Percentiles rank a stretch among this genome's conserved stretches.
Evolutionary conservation across 2,797 vertebrate species (phyloP).

Genomic region (Amblyraja radiata): DNA sequence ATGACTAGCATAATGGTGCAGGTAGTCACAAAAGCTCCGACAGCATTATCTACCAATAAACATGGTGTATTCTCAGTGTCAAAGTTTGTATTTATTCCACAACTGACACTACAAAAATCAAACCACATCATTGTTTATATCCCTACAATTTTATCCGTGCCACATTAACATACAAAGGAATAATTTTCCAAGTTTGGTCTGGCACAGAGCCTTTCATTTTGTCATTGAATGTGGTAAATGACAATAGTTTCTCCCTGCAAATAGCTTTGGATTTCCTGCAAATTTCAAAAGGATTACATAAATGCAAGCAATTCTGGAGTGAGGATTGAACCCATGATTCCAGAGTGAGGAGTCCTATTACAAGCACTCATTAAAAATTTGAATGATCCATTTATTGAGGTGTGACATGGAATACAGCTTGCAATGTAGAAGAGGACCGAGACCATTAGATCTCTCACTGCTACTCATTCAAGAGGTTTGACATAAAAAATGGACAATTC

Average conservation of each 20-base stretch:
- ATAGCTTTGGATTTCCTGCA: background rate
- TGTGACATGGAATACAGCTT: background rate
- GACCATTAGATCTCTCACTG: background rate
- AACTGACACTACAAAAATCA: background rate
- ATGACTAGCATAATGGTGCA: background rate
- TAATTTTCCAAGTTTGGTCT: background rate
- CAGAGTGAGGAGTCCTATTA: background rate
- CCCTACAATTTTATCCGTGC: background rate
- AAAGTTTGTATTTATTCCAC: background rate
- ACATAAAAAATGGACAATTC: background rate
- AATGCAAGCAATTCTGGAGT: background rate
- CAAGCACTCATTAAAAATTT: background rate
- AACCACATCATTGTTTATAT: background rate
- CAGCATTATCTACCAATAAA: too few relatives aligned
- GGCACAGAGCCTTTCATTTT: background rate
- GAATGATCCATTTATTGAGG: background rate
- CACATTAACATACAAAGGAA: background rate
- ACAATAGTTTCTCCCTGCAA: background rate
- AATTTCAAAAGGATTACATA: background rate
- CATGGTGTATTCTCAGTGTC: background rate
- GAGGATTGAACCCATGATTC: background rate
- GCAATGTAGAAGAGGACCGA: background rate
- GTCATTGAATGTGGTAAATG: background rate
- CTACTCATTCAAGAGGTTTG: background rate
- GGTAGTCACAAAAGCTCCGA: background rate